phyloP scores from a whole-genome alignment of 2,113 vertebrate species.

The Plecotus auritus region DNA sequence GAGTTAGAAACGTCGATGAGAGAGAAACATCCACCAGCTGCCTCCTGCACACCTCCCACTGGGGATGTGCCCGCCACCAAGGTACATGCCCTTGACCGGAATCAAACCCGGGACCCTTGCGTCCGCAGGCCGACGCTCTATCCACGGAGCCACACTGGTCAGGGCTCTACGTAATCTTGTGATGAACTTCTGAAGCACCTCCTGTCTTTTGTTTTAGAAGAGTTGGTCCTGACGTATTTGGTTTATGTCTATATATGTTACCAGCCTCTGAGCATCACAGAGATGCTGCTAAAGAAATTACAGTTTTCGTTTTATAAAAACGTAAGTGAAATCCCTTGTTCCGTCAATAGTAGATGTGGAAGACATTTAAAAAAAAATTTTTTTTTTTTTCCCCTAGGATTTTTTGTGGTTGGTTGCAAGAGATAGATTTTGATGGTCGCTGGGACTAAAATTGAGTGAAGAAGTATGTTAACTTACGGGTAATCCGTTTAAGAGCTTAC shows the following conservation, averaged over 20 bases:
- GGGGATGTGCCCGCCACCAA: too few relatives aligned
- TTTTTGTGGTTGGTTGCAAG: conserved; percentile 18
- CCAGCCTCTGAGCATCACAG: background rate
- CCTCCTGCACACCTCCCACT: too few relatives aligned
- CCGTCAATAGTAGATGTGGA: background rate
- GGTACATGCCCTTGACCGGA: too few relatives aligned
- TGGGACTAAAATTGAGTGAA: background rate
- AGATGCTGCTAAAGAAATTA: background rate
- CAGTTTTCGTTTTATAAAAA: conserved; percentile 12
- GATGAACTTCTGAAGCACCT: conserved; percentile 70
- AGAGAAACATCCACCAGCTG: too few relatives aligned
- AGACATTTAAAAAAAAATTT: background rate
- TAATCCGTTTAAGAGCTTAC: background rate
- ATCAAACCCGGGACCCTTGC: too few relatives aligned
- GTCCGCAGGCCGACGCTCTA: too few relatives aligned
- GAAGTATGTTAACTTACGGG: background rate
- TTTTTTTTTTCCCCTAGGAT: background rate
- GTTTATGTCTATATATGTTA: background rate
- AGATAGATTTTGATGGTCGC: background rate
- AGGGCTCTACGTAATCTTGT: conserved; percentile 54
- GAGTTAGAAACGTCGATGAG: too few relatives aligned
- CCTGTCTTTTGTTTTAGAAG: conserved; percentile 20
- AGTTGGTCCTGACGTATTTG: background rate
- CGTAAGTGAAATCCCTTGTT: background rate
- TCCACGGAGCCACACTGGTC: too few relatives aligned